These are phyloP conservation scores for Bombus picipes DNA, from an alignment of 1,140 invertebrate genomes.

Conservation along the genomic window DNA sequence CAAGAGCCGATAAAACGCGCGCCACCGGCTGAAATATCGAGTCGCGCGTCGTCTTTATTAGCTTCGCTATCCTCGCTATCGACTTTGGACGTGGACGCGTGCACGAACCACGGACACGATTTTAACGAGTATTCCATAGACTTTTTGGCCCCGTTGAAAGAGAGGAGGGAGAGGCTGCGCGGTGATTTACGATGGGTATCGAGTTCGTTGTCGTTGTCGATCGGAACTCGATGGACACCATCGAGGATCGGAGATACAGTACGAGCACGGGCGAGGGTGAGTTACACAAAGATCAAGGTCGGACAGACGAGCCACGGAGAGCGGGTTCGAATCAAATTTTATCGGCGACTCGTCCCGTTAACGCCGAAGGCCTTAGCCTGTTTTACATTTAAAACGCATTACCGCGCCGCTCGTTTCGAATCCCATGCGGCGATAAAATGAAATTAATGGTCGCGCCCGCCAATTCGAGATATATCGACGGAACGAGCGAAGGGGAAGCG, in stretches of 20 bases:
- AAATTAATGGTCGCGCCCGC: constrained; percentile 81
- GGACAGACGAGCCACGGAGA: constrained; percentile 14
- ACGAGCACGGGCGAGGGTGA: not conserved
- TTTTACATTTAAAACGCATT: constrained; percentile 83
- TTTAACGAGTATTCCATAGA: not conserved
- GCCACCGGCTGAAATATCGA: constrained; percentile 6
- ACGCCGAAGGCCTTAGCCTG: constrained; percentile 79
- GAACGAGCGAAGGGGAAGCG: constrained; percentile 36
- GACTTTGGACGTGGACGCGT: not conserved
- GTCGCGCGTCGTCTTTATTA: constrained; percentile 8
- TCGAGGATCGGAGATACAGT: not conserved
- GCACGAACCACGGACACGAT: not conserved
- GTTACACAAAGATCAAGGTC: constrained; percentile 41
- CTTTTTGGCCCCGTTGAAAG: not conserved
- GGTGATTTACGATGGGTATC: constrained; percentile 21
- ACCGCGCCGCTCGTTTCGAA: constrained; percentile 76
- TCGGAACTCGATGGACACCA: constrained; percentile 24
- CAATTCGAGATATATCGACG: constrained; percentile 80
- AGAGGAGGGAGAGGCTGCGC: too few species aligned
- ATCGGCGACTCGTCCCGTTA: constrained; percentile 75
- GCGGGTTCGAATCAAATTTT: constrained; percentile 80
- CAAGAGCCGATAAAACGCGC: constrained; percentile 16
- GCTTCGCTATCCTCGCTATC: not conserved
- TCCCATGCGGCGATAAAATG: constrained; percentile 80
- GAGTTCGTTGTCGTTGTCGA: not conserved